phyloP scores from a whole-genome alignment of 2,113 vertebrate genomes.

The Semnornis frantzii region DNA sequence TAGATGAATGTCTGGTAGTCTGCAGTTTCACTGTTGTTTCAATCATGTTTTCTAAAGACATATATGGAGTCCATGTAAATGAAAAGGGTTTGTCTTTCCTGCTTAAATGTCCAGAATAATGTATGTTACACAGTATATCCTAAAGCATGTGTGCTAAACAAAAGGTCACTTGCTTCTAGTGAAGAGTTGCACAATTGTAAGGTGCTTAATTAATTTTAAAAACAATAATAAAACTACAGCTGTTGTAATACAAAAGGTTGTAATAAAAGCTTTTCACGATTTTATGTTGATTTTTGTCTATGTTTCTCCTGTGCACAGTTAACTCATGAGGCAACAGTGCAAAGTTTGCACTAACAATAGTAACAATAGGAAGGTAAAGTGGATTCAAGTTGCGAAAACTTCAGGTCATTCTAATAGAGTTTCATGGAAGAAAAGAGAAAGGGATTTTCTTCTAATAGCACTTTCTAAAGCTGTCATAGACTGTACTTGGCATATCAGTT shows the following conservation, averaged over 20 bases:
- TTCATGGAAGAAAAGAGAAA: background rate
- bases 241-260: slow-evolving; percentile 7
- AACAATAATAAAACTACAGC: background rate
- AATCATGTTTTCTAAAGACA: background rate
- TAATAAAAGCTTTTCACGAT: slow-evolving; percentile 42
- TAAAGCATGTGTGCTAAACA: background rate
- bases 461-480: background rate
- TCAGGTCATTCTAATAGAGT: background rate
- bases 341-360: background rate
- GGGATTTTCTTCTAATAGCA: background rate
- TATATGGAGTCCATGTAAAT: background rate
- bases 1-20: background rate
- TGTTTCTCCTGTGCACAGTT: background rate
- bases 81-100: background rate
- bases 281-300: background rate
- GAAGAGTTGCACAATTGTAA: background rate
- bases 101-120: background rate
- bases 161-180: background rate
- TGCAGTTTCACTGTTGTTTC: background rate
- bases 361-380: background rate
- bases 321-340: background rate
- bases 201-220: background rate
- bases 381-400: background rate
- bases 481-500: background rate
- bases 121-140: background rate